Evolutionary conservation across 2,797 vertebrate genomes (phyloP), one percentile per base, ranked within the genome.

Genomic region (Meda fulgida): DNA sequence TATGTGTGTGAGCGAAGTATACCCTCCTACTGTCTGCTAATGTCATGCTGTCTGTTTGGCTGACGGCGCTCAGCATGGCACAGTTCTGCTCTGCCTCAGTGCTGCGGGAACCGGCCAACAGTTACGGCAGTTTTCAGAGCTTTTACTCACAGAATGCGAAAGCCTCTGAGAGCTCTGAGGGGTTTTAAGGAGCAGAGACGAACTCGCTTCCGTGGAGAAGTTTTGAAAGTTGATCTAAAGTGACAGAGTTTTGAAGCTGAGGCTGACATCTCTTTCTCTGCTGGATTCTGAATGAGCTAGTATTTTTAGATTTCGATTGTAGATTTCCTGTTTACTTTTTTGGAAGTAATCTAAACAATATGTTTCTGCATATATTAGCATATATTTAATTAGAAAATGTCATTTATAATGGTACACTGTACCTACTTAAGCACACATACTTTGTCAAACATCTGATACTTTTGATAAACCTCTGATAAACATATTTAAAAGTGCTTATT

Each of bases 171-270:
- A 78, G 58, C 78, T 80, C 77, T 65, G 51, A 85, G 80, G 72
- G 69, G 34, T 69, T 89, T 88, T 89, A 80, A 66, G 80, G 69
- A 78, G 65, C 6, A 34, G 48, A 85, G 23, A 87, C 63, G 67
- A 48, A 83, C 43, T 79, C 13, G 72, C 66, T 78, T 31, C 78
- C 7, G 29, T 81, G 46, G 46, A 81, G 21, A 83, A 53, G 73
- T 87, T 85, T 85, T 85, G 46, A 85, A 89, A 89, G 80, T 89
- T 85, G 46, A 87, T 84, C 72, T 84, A 36, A 80, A 84, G 66
- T 66, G 21, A 75, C 55, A 38, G 34, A 69, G 63, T 70, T 78
- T 83, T 58, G 26, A 78, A 78, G 75, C 48, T 51, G 31, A 83
- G 81, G 31, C 31, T 78, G 51, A 51, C 60, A 38, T 55, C n/a